Evolutionary conservation across 2,888 invertebrate genomes (phyloP).

Genomic region (Cephus spinipes): DNA sequence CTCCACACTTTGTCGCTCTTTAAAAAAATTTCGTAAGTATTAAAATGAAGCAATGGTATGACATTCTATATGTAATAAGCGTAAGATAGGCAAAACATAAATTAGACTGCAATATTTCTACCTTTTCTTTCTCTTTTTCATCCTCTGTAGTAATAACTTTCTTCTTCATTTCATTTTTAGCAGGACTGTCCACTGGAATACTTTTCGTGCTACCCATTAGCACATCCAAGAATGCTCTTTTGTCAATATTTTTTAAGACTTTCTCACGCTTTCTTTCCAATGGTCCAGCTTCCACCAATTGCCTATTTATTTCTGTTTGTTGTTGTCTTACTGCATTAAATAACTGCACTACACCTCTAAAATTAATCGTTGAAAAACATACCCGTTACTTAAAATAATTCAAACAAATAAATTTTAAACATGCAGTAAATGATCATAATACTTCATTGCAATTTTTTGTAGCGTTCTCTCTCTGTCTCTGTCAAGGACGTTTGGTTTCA

Average conservation of each 20-base stretch:
- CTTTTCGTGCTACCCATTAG: slow-evolving; percentile 74
- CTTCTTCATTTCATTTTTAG: slow-evolving; percentile 69
- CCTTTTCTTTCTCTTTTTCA: slow-evolving; percentile 66
- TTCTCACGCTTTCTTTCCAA: slow-evolving; percentile 84
- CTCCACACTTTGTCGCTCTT: slow-evolving; percentile 63
- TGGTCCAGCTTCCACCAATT: slow-evolving; percentile 78
- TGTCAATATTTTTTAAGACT: slow-evolving; percentile 80
- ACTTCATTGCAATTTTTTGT: slow-evolving; percentile 85
- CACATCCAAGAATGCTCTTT: slow-evolving; percentile 81
- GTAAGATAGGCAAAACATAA: background rate
- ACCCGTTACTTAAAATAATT: background rate
- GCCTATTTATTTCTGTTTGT: slow-evolving; percentile 80
- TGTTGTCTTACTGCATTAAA: slow-evolving; percentile 92
- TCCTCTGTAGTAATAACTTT: slow-evolving; percentile 49
- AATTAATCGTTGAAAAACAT: slow-evolving; percentile 26
- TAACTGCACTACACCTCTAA: slow-evolving; percentile 89
- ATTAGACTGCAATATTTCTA: slow-evolving; percentile 10
- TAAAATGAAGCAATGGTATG: background rate
- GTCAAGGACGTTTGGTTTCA: slow-evolving; percentile 82
- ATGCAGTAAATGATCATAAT: slow-evolving; percentile 33
- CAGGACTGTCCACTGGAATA: slow-evolving; percentile 62
- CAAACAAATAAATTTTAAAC: slow-evolving; percentile 3
- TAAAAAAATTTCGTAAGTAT: slow-evolving; percentile 11
- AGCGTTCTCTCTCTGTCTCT: slow-evolving; percentile 82
- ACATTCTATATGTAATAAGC: no score